Conservation (phyloP, 2,888 invertebrate species). For the Drosophila mulleri region DNA sequence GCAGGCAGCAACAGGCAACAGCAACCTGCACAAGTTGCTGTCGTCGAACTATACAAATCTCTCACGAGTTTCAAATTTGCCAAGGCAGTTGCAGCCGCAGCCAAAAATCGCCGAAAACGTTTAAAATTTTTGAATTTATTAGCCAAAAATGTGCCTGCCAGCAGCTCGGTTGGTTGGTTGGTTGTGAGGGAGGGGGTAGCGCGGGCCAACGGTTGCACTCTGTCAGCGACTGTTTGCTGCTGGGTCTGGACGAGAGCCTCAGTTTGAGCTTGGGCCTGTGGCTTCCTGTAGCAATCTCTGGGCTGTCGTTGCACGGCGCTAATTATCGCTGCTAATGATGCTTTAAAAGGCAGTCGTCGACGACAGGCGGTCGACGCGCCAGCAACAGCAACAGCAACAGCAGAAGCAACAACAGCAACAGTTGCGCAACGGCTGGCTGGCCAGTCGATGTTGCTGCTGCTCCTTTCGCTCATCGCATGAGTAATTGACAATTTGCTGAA, state of each 20-base stretch:
- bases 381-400: constrained; percentile 42
- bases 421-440: constrained; percentile 38
- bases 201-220: constrained; percentile 29
- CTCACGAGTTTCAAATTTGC: constrained; percentile 82
- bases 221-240: constrained; percentile 37
- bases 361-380: constrained; percentile 70
- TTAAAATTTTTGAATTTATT: constrained; percentile 80
- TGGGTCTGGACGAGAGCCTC: constrained; percentile 26
- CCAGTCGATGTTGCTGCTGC: constrained; percentile 42
- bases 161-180: not conserved
- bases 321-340: constrained; percentile 82
- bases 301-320: constrained; percentile 78
- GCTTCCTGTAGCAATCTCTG: constrained; percentile 66
- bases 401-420: constrained; percentile 52
- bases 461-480: constrained; percentile 80
- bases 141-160: constrained; percentile 62
- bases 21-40: constrained; percentile 39
- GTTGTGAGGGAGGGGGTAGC: not conserved
- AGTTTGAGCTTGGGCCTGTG: constrained; percentile 25
- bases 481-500: constrained; percentile 82
- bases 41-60: constrained; percentile 67
- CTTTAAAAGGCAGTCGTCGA: constrained; percentile 81
- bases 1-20: constrained; percentile 5
- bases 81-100: constrained; percentile 40
- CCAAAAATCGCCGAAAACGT: constrained; percentile 66